Base-by-base conservation (phyloP, 2,888 invertebrate species). In the Colletes collaris region DNA sequence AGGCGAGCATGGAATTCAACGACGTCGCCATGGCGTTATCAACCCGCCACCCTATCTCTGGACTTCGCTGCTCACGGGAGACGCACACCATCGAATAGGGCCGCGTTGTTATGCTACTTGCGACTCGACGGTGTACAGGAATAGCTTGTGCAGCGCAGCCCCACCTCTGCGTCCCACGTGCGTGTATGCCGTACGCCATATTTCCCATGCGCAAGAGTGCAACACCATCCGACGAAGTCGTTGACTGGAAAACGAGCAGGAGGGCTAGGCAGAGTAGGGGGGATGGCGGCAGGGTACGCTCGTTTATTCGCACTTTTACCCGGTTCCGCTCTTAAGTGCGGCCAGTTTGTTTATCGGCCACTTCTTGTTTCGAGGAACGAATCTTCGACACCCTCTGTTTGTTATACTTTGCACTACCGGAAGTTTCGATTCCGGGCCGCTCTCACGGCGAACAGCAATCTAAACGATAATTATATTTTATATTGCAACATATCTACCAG, bases 91-190 rank as follows among this genome's bases (percentile, higher is more conserved):
- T 59, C 46, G 83, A 62, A 64, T 59, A 67, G 64, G 53, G 58
- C 76, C 73, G 55, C 81, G 84, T 87, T 88, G 87, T 86, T 89
- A 89, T 87, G 86, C 86, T 76, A 80, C 81, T 84, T 83, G 84
- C 81, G 79, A 84, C 71, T 81, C 59, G 58, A 49, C 46, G 27
- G 64, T 16, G 78, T 85, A 76, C 84, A 83, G 81, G 82, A 83
- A 87, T 88, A 85, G 81, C 80, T 68, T 69, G 68, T 56, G 16
- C 55, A 55, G 50, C 66, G 27, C n/a, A 52, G 73, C 72, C 72
- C 76, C 81, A 81, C 81, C 80, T 80, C 13, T 40, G 58, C 71
- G 64, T 49, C 53, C 80, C 74, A 64, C 71, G 77, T 79, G 76
- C 75, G 60, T 80, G 76, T 76, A 64, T 65, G 69, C 76, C n/a